Conservation (phyloP, 2,888 invertebrate species). For the Andricus curvator region DNA sequence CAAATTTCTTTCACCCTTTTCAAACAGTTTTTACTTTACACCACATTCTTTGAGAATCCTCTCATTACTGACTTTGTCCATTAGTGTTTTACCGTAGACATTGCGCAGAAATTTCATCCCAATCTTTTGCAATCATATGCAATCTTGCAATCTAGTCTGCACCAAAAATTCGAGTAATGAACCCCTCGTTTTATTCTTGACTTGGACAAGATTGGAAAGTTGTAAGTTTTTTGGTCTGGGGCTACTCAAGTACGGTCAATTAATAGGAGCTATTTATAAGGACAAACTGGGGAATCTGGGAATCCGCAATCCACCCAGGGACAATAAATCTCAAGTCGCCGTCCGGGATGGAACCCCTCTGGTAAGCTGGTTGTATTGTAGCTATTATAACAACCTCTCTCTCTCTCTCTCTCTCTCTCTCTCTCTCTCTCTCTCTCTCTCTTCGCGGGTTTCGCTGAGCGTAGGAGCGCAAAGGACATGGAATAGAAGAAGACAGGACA, state of each 20-base stretch:
- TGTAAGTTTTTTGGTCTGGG: constrained; percentile 52
- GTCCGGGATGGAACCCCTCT: constrained; percentile 72
- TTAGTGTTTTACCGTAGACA: too few species aligned
- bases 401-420: constrained; percentile 54
- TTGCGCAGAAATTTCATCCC: too few species aligned
- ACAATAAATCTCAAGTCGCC: constrained; percentile 76
- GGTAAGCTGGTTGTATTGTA: constrained; percentile 77
- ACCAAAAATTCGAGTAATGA: too few species aligned
- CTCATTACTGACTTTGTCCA: too few species aligned
- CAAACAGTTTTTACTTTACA: too few species aligned
- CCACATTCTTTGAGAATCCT: too few species aligned
- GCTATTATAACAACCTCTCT: constrained; percentile 77
- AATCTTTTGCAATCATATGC: not conserved
- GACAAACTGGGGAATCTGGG: constrained; percentile 76
- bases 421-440: constrained; percentile 52
- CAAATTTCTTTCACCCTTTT: too few species aligned
- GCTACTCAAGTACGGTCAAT: constrained; percentile 68
- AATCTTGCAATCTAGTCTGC: too few species aligned
- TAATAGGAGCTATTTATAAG: constrained; percentile 78
- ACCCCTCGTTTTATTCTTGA: not conserved
- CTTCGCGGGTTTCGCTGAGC: constrained; percentile 75
- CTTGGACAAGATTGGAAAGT: not conserved
- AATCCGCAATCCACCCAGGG: constrained; percentile 75
- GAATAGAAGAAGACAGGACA: constrained; percentile 62
- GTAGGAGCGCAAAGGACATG: constrained; percentile 78